Percentiles rank a stretch among this genome's conserved stretches.
phyloP scores from a whole-genome alignment of 2,113 vertebrate genomes.

The Chloebia gouldiae region DNA sequence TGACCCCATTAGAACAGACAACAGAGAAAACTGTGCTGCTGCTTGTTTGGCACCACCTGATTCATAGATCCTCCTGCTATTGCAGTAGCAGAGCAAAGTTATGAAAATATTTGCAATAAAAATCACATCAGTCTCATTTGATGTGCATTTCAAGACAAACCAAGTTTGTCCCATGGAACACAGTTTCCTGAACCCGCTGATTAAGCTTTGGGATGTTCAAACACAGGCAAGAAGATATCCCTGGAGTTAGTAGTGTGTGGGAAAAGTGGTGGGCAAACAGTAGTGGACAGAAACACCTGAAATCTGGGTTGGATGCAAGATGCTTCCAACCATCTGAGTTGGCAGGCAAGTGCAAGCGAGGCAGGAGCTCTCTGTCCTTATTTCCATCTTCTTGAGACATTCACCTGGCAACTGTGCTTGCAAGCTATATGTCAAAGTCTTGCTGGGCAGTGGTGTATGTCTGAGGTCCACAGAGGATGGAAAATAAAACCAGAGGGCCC shows the following conservation, averaged over 20 bases:
- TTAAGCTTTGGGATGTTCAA: background rate
- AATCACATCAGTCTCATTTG: background rate
- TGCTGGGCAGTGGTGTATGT: background rate
- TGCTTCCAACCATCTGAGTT: background rate
- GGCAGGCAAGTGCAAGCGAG: background rate
- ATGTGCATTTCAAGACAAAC: constrained; percentile 2
- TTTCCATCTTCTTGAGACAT: background rate
- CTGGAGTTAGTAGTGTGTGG: background rate
- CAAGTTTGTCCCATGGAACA: background rate
- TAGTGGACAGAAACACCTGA: background rate
- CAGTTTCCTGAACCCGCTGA: background rate
- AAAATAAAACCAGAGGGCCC: background rate
- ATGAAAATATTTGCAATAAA: background rate
- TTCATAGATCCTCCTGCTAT: background rate
- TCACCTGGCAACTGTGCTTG: background rate
- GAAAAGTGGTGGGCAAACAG: background rate
- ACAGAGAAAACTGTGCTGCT: background rate
- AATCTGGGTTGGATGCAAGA: background rate
- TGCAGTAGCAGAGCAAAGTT: background rate
- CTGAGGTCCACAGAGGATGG: background rate
- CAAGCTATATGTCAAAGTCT: background rate
- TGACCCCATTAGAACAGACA: background rate
- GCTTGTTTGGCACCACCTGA: background rate
- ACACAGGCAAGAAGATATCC: background rate
- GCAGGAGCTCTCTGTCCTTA: background rate